Evolutionary conservation across 2,113 vertebrate species (phyloP).

Genomic region (Engraulis encrasicolus): DNA sequence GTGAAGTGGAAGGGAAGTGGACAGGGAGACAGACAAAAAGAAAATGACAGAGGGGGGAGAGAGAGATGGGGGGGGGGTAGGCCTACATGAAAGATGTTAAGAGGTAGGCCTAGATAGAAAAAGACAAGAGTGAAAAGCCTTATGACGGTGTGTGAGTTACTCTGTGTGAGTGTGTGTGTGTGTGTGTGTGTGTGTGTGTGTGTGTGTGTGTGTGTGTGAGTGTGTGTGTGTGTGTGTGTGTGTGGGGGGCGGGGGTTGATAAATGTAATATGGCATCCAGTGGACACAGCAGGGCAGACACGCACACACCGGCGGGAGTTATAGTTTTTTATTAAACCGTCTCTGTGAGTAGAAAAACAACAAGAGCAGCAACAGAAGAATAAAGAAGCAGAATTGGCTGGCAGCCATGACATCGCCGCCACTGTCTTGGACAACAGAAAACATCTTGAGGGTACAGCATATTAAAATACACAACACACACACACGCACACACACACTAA

Average conservation of each 20-base stretch:
- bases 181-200: no score
- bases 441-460: background rate
- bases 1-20: no score
- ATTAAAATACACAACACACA: background rate
- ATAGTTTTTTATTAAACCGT: constrained; percentile 11
- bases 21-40: no score
- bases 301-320: background rate
- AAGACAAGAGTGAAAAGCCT: background rate
- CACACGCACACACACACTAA: background rate
- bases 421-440: background rate
- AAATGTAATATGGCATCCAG: background rate
- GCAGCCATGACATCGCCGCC: background rate
- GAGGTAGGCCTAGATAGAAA: no score
- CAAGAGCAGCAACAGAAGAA: background rate
- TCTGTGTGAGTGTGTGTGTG: no score
- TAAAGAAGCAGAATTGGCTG: background rate
- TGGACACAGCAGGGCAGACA: background rate
- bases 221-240: no score
- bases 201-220: background rate
- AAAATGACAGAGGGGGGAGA: no score
- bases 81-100: no score
- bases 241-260: no score
- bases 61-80: no score
- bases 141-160: no score
- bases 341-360: constrained; percentile 5